Conservation (phyloP, 2,113 vertebrate species). For the Microcebus ravelobensis region DNA sequence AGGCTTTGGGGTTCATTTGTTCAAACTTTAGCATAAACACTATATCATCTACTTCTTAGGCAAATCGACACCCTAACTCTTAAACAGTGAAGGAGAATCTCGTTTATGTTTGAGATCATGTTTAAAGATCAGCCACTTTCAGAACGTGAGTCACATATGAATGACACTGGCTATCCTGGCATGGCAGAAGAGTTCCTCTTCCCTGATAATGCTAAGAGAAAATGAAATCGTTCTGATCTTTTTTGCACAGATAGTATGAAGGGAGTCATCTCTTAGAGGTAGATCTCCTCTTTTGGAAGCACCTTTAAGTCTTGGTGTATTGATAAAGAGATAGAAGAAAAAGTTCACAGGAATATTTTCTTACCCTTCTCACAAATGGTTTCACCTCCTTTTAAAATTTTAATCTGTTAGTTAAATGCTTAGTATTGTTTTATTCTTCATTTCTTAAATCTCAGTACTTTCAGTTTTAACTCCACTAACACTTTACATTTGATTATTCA, state of each 20-base stretch:
- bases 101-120: neutral
- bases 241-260: neutral
- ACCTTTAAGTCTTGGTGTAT: neutral
- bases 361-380: neutral
- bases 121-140: neutral
- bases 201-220: neutral
- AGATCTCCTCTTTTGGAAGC: neutral
- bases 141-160: neutral
- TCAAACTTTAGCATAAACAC: neutral
- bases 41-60: neutral
- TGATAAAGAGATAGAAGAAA: neutral
- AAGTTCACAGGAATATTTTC: neutral
- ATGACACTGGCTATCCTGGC: neutral
- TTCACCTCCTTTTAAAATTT: neutral
- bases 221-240: neutral
- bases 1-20: neutral
- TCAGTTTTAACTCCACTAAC: neutral
- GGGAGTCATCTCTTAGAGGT: neutral
- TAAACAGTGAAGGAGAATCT: neutral
- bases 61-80: neutral
- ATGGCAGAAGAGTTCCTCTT: neutral
- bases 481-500: neutral
- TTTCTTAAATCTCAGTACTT: neutral
- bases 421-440: slow-evolving; percentile 9
- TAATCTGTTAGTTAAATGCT: neutral